Base-by-base conservation (phyloP, 2,113 vertebrate species). In the cattle (Bos taurus) region DNA sequence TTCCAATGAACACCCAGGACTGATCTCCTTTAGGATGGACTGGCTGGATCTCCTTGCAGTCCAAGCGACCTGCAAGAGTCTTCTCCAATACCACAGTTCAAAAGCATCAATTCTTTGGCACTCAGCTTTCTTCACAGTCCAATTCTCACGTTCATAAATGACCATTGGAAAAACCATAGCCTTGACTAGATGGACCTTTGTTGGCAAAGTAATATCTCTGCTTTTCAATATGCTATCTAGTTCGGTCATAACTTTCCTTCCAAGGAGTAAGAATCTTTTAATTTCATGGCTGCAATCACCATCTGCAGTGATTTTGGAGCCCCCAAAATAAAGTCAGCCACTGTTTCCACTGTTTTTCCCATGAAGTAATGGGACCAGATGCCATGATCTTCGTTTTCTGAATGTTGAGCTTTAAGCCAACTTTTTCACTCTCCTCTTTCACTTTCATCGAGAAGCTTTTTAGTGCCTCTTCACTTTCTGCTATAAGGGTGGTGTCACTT, bases 31-130 rank as follows among this genome's bases (percentile, higher is more conserved):
- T 43, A 43, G 43, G 43, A 43, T 43, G 43, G 43, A 43, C 43
- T 43, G 43, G 43, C 1, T 43, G 43, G 5, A 43, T 5, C 43
- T 43, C 43, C 43, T 43, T 43, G 43, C 43, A 43, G 43, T 43
- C 43, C 43, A 43, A 43, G 43, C 1, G 5, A 43, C 43, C n/a
- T n/a, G n/a, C 43, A 43, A 43, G 43, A 43, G 43, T 43, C 5
- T 43, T 5, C 43, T 43, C 43, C 43, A 43, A 43, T 5, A 43
- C 5, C 43, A 43, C 43, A 43, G 43, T 43, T 43, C 4, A 43
- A 43, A 43, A 43, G 7, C 62, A 64, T 64, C 62, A 64, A 17
- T 33, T 64, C 15, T 33, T 8, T 0, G 0, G 30, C 0, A 0
- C 0, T 64, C 30, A 7, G 30, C 0, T 33, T 64, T 33, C 30